Conservation (phyloP, 2,888 invertebrate genomes). For the Atethmia centrago region DNA sequence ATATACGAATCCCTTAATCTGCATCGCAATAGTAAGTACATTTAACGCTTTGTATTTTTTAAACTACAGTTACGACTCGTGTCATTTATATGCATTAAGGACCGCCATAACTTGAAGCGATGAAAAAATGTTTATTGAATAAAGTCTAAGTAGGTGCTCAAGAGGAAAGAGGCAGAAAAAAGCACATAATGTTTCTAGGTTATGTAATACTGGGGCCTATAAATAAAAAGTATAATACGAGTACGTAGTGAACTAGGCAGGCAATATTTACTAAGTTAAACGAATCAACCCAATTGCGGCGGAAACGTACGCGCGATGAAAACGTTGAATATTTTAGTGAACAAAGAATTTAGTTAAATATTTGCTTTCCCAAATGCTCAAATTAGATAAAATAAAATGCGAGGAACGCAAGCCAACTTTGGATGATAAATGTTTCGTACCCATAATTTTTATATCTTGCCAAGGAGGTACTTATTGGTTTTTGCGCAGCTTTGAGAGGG, state of each 20-base stretch:
- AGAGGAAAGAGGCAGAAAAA: constrained; percentile 40
- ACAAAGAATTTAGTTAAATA: constrained; percentile 64
- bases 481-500: constrained; percentile 40
- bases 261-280: constrained; percentile 64
- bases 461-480: constrained; percentile 56
- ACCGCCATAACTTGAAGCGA: constrained; percentile 36
- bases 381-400: constrained; percentile 64
- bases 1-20: constrained; percentile 73
- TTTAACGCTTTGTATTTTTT: constrained; percentile 64
- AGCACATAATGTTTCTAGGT: constrained; percentile 39
- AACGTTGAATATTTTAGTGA: constrained; percentile 66
- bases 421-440: constrained; percentile 56
- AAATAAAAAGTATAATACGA: constrained; percentile 54
- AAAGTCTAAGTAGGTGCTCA: constrained; percentile 39
- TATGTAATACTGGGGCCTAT: constrained; percentile 37
- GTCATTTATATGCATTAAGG: constrained; percentile 47
- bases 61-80: constrained; percentile 43
- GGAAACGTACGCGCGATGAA: constrained; percentile 63
- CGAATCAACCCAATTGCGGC: constrained; percentile 65
- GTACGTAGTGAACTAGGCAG: constrained; percentile 49
- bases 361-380: constrained; percentile 59
- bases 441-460: constrained; percentile 47
- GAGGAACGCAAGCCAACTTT: constrained; percentile 53
- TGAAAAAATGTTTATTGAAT: constrained; percentile 51
- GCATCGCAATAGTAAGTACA: constrained; percentile 68